phyloP scores from a whole-genome alignment of 1,140 invertebrate genomes.

The Trichoplusia ni region DNA sequence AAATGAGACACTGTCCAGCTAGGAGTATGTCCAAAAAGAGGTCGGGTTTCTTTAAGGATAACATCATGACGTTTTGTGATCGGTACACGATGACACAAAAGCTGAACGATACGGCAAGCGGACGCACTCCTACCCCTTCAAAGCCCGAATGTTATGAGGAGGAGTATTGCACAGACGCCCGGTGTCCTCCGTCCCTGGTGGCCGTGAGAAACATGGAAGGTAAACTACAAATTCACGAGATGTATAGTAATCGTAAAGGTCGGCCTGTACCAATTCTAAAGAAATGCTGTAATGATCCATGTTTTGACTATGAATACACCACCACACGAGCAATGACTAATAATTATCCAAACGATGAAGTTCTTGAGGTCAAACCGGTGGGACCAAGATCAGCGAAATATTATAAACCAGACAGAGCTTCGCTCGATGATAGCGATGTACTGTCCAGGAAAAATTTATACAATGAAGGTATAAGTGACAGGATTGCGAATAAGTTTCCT shows the following conservation, averaged over 20 bases:
- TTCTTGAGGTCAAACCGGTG: not conserved
- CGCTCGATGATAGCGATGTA: too few species aligned
- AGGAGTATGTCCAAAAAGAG: conserved; percentile 2
- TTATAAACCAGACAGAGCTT: not conserved
- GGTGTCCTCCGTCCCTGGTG: conserved; percentile 27
- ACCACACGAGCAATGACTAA: too few species aligned
- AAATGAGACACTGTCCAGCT: conserved; percentile 26
- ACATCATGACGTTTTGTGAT: conserved; percentile 57
- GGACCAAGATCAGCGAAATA: not conserved
- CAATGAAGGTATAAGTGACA: conserved; percentile 47
- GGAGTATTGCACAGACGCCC: conserved; percentile 31
- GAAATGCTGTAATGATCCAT: not conserved
- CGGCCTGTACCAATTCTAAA: conserved; percentile 38
- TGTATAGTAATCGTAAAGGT: not conserved
- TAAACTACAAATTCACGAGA: not conserved
- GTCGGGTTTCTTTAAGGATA: conserved; percentile 39
- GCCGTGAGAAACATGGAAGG: conserved; percentile 16
- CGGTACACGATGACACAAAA: conserved; percentile 60
- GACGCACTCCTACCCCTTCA: conserved; percentile 18
- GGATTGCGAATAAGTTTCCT: conserved; percentile 17
- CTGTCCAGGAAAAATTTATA: conserved; percentile 31
- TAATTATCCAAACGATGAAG: not conserved
- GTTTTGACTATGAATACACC: too few species aligned
- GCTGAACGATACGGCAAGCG: conserved; percentile 46
- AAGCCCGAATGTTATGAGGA: conserved; percentile 10